Evolutionary conservation across 2,797 vertebrate species (phyloP).

Genomic region (Phataginus tricuspis): DNA sequence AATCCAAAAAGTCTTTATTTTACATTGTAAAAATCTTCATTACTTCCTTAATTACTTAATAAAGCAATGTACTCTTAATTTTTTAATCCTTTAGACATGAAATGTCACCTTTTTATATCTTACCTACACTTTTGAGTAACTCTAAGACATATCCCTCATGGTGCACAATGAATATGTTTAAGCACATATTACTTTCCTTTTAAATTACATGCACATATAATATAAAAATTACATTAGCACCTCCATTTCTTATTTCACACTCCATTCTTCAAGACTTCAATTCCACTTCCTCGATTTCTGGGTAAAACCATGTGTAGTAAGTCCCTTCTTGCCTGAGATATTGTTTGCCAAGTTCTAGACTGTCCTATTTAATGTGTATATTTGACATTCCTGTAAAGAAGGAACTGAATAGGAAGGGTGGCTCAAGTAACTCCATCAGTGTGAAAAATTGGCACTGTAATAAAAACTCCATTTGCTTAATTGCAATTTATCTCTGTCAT

Average conservation of each 20-base stretch:
- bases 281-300: not conserved
- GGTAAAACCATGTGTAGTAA: not conserved
- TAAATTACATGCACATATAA: not conserved
- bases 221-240: not conserved
- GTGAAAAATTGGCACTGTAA: not conserved
- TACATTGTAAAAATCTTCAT: not conserved
- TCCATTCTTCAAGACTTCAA: not conserved
- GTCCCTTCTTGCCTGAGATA: not conserved
- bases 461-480: constrained; percentile 29
- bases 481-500: constrained; percentile 1
- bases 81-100: not conserved
- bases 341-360: not conserved
- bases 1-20: not conserved
- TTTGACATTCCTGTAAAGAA: not conserved
- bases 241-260: not conserved
- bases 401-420: constrained; percentile 15
- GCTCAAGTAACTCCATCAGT: not conserved
- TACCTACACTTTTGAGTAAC: not conserved
- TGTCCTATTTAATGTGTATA: constrained; percentile 22
- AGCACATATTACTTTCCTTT: not conserved
- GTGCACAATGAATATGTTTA: not conserved
- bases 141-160: not conserved
- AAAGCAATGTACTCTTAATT: not conserved
- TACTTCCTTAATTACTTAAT: not conserved
- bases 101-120: not conserved